Conservation (phyloP, 2,888 invertebrate genomes). For the Melipona beecheii region DNA sequence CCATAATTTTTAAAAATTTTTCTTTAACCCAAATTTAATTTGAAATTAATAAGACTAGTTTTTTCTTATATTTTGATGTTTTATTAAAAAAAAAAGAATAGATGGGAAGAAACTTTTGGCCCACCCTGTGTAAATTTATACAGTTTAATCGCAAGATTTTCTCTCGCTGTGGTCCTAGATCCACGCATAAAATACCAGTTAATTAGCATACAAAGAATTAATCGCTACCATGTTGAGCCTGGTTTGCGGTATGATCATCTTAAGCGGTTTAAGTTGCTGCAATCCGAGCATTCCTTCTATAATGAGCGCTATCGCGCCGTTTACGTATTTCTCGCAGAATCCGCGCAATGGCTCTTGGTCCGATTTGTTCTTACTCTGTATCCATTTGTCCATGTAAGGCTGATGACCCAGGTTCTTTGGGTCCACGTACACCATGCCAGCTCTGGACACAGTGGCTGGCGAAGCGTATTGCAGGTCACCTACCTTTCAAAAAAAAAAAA, state of each 20-base stretch:
- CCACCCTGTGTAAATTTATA: no score
- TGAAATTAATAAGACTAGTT: no score
- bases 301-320: slow-evolving; percentile 89
- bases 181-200: neutral
- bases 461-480: slow-evolving; percentile 95
- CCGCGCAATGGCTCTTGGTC: slow-evolving; percentile 84
- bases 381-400: slow-evolving; percentile 95
- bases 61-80: no score
- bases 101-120: no score
- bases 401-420: slow-evolving; percentile 95
- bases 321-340: slow-evolving; percentile 91
- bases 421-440: slow-evolving; percentile 97
- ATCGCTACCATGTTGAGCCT: slow-evolving; percentile 91
- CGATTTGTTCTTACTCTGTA: slow-evolving; percentile 85
- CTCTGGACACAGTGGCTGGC: slow-evolving; percentile 96
- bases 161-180: neutral
- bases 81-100: no score
- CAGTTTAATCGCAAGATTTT: neutral
- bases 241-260: slow-evolving; percentile 93
- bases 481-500: slow-evolving; percentile 85
- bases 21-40: no score
- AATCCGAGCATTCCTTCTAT: slow-evolving; percentile 90
- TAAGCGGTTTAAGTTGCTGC: slow-evolving; percentile 90
- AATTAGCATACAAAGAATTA: slow-evolving; percentile 30
- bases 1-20: no score